These are phyloP conservation scores for Prionchulus punctatus DNA, from an alignment of 2,888 invertebrate genomes.

Conservation along the genomic window DNA sequence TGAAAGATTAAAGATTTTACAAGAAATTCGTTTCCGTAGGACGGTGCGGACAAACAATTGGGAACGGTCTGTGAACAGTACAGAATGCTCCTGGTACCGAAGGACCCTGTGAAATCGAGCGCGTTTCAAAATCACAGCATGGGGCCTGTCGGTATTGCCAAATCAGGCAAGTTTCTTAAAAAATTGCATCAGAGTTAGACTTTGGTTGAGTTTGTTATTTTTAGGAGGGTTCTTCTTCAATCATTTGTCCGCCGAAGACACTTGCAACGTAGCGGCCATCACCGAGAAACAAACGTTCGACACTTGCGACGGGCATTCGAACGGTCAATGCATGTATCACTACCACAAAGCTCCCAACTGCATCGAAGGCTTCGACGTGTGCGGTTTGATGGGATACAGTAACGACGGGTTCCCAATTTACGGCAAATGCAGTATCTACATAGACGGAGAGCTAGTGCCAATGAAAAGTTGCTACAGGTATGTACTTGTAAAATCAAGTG, in stretches of 20 bases:
- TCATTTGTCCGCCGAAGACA: constrained; percentile 3
- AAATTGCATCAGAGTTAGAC: too few relatives aligned
- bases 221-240: constrained; percentile 2
- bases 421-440: constrained; percentile 6
- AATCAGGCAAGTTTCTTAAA: constrained; percentile 1
- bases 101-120: background rate
- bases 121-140: background rate
- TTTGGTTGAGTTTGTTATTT: background rate
- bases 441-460: background rate
- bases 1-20: background rate
- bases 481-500: background rate
- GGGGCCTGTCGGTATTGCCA: constrained; percentile 3
- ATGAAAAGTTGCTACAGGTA: constrained; percentile 10
- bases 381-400: constrained; percentile 8
- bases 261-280: background rate
- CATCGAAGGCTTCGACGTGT: background rate
- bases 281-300: background rate
- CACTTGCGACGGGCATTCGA: constrained; percentile 5
- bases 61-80: constrained; percentile 7
- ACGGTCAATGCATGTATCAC: constrained; percentile 2
- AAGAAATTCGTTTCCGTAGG: background rate
- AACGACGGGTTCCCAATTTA: constrained; percentile 10
- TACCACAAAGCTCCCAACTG: constrained; percentile 9
- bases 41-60: too few relatives aligned
- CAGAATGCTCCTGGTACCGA: background rate